Percentiles rank a stretch among this genome's conserved stretches.
phyloP scores from a whole-genome alignment of 2,113 vertebrate genomes.

The Oncorhynchus masou region DNA sequence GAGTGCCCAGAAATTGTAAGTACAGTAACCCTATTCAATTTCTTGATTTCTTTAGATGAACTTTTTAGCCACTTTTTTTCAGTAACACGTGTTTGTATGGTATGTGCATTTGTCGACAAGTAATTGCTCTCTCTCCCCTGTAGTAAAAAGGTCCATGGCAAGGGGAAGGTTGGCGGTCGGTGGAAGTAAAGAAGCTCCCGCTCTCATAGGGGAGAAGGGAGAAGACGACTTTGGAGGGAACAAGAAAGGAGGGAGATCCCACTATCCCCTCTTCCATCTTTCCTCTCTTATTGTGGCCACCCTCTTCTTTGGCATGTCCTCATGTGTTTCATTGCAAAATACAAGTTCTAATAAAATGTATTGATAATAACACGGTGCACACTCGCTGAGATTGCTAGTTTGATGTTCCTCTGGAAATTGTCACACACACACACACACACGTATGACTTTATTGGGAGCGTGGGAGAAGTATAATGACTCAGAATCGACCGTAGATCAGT shows the following conservation, averaged over 20 bases:
- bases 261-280: background rate
- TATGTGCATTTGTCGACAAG: background rate
- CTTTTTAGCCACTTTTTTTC: background rate
- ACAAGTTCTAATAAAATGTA: background rate
- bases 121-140: background rate
- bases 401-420: background rate
- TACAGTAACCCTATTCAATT: slow-evolving; percentile 10
- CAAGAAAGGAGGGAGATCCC: background rate
- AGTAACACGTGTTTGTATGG: background rate
- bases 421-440: too few relatives aligned
- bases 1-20: slow-evolving; percentile 81
- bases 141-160: slow-evolving; percentile 76
- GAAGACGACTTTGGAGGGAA: background rate
- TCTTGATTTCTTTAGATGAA: background rate
- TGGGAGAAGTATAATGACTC: too few relatives aligned
- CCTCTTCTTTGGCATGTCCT: background rate
- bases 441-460: too few relatives aligned
- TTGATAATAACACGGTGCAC: background rate
- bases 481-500: too few relatives aligned
- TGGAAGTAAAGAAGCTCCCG: slow-evolving; percentile 66
- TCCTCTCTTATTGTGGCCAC: background rate
- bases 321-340: background rate
- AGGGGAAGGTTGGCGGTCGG: slow-evolving; percentile 77
- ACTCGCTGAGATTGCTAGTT: background rate
- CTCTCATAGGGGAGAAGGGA: background rate